phyloP scores from a whole-genome alignment of 2,888 invertebrate species.

The Alentia gelatinosa region DNA sequence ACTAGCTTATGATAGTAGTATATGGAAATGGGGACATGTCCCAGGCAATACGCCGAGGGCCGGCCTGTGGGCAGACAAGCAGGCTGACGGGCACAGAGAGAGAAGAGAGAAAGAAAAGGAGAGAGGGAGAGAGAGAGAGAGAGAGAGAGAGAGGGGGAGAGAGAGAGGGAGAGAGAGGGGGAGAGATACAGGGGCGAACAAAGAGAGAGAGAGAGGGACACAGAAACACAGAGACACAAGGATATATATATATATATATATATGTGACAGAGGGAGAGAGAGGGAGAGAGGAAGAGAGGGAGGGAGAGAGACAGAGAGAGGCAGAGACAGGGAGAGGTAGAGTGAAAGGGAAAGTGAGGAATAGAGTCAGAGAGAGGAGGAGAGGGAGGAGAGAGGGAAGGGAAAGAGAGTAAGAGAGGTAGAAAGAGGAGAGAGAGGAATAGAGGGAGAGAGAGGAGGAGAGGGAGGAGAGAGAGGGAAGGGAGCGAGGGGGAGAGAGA shows the following conservation, averaged over 20 bases:
- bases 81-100: slow-evolving; percentile 53
- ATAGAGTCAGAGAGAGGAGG: not conserved
- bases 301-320: slow-evolving; percentile 39
- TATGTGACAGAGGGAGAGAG: slow-evolving; percentile 19
- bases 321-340: not conserved
- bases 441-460: not conserved
- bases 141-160: slow-evolving; percentile 33
- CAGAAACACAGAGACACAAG: not conserved
- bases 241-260: not conserved
- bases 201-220: not conserved
- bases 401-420: not conserved
- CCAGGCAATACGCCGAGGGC: not conserved
- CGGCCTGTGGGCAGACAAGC: slow-evolving; percentile 47
- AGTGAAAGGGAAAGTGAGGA: slow-evolving; percentile 21
- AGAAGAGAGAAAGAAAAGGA: slow-evolving; percentile 56
- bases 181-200: not conserved
- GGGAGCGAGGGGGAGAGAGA: not conserved
- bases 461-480: not conserved
- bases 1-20: no score
- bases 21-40: no score
- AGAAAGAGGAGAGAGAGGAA: not conserved
- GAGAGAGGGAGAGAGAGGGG: slow-evolving; percentile 53
- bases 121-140: slow-evolving; percentile 51
- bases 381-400: not conserved
- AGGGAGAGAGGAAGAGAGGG: not conserved